Base-by-base conservation (phyloP, 2,888 invertebrate species). In the Acronicta psi region DNA sequence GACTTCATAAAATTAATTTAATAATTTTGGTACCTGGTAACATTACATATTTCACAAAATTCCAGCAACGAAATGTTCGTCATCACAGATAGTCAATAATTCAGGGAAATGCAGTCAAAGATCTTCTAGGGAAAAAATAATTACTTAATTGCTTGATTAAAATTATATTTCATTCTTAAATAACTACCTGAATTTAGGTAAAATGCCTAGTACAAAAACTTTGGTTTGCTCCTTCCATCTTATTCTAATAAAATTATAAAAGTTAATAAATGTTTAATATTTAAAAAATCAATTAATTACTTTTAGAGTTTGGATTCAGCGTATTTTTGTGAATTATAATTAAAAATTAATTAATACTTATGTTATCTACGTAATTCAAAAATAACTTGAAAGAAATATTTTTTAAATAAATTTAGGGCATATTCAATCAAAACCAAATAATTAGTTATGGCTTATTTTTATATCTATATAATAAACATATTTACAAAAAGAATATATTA, bases 401-500 rank as follows among this genome's bases (percentile, higher is more conserved):
- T 38, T 9, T 38, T 37, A 2, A 11, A 18, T 47, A 2, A 42
- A 10, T 36, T 23, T 17, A n/a, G 17, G 45, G 14, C 14, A 20
- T 40, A 31, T 16, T 7, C 16, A 41, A 59, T 43, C 29, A 65
- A 68, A 65, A 66, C 44, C 59, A 47, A 45, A 20, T 45, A 51
- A 46, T 13, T 20, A 16, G 42, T 58, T 80, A 85, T 87, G 84
- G 83, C 87, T 87, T 88, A 89, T 75, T 64, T 83, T 87, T 82
- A 79, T 73, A 80, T 84, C 83, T 88, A 85, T 64, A 82, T 34
- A 82, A 81, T 77, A 82, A 68, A 79, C 60, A 83, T 90, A 92
- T 90, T 91, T 91, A 93, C 91, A 92, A 91, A 89, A 64, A 50
- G 34, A 40, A 42, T 36, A 84, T 70, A 82, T 73, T 86, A 88